phyloP scores from a whole-genome alignment of 2,113 vertebrate species.

The Pampusana beccarii region DNA sequence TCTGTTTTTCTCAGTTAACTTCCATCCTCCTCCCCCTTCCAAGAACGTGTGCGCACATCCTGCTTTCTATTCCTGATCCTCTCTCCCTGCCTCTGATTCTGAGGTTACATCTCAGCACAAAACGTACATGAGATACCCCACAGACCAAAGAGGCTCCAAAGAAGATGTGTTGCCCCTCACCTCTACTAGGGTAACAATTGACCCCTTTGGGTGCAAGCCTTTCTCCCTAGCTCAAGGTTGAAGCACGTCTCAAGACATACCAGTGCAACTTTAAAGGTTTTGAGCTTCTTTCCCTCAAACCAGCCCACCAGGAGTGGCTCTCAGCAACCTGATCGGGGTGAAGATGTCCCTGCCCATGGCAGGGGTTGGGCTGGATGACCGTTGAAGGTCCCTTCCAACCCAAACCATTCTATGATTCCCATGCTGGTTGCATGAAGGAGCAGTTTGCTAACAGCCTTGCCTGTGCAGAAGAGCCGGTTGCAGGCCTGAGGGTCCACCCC shows the following conservation, averaged over 20 bases:
- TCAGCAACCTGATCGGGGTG: no score
- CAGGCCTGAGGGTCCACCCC: not conserved
- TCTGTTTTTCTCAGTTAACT: not conserved
- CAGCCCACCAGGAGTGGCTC: not conserved
- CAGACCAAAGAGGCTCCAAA: not conserved
- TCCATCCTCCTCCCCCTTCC: not conserved
- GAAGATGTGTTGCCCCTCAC: not conserved
- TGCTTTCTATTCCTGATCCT: not conserved
- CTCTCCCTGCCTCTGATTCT: not conserved
- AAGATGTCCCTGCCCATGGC: no score
- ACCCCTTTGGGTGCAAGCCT: rapidly evolving
- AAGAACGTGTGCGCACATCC: not conserved
- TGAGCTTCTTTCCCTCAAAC: not conserved
- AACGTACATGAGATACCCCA: not conserved
- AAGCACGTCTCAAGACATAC: rapidly evolving
- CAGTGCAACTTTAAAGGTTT: not conserved
- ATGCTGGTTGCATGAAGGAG: rapidly evolving
- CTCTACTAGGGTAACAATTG: not conserved
- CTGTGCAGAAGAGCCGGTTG: not conserved
- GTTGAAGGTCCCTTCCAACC: no score
- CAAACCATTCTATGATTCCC: not conserved
- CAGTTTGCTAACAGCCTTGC: rapidly evolving
- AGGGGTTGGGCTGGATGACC: no score
- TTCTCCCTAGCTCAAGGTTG: not conserved
- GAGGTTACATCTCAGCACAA: not conserved